Evolutionary conservation across 2,888 invertebrate species (phyloP).

Genomic region (Noctua janthe): DNA sequence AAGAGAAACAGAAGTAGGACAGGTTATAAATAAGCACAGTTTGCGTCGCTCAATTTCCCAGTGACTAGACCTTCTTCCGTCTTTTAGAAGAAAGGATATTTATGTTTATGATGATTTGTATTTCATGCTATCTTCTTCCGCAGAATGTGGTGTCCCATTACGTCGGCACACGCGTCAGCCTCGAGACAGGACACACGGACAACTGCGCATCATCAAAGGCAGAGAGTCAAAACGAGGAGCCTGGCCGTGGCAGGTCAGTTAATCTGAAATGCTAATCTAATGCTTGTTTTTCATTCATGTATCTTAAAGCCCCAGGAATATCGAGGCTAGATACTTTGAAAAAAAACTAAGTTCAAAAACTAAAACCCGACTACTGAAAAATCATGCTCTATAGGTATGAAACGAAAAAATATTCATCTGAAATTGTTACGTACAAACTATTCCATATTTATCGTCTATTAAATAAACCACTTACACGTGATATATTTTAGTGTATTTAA

Average conservation of each 20-base stretch:
- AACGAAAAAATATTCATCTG: too few species aligned
- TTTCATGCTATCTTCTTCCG: not conserved
- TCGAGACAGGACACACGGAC: constrained; percentile 84
- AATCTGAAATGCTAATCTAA: not conserved
- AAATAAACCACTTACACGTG: too few species aligned
- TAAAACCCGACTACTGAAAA: too few species aligned
- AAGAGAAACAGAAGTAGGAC: not conserved
- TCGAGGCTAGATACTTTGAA: not conserved
- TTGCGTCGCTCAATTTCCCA: not conserved
- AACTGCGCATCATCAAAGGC: constrained; percentile 94
- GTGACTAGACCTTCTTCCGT: not conserved
- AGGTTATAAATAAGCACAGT: not conserved
- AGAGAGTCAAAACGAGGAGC: constrained; percentile 94
- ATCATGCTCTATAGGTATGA: too few species aligned
- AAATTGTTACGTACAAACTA: too few species aligned
- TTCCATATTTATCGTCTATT: too few species aligned
- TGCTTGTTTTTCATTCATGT: not conserved
- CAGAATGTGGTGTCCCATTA: constrained; percentile 93
- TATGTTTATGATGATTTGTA: not conserved
- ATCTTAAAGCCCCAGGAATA: not conserved
- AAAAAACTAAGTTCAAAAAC: too few species aligned
- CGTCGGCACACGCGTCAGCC: constrained; percentile 91
- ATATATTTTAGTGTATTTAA: too few species aligned
- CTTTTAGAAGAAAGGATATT: not conserved
- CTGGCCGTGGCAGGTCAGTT: constrained; percentile 95